Conservation (phyloP, 2,113 vertebrate genomes). For the Percina caprodes region DNA sequence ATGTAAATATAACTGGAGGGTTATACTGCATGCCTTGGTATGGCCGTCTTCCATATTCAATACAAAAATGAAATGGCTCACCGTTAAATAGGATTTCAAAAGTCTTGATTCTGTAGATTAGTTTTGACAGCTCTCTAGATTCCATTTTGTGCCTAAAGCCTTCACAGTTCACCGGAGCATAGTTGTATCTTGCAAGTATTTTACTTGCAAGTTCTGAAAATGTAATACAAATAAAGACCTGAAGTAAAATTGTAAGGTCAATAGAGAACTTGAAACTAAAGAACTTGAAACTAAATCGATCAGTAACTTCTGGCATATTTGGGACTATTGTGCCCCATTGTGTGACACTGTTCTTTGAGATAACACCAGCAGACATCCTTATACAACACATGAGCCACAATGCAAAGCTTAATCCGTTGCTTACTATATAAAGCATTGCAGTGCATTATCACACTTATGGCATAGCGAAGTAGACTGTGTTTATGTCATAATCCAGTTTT, state of each 20-base stretch:
- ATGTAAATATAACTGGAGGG: not conserved
- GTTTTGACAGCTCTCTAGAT: not conserved
- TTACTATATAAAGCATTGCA: not conserved
- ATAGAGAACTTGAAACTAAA: not conserved
- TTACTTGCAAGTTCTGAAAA: not conserved
- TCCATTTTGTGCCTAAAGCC: not conserved
- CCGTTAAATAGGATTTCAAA: conserved; percentile 6
- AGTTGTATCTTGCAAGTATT: not conserved
- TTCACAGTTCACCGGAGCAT: conserved; percentile 10
- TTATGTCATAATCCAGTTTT: not conserved
- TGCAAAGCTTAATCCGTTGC: not conserved
- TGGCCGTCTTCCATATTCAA: conserved; percentile 11
- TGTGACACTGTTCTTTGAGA: not conserved
- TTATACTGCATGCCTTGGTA: not conserved
- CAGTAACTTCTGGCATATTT: not conserved
- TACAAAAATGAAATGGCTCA: not conserved
- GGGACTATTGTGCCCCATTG: not conserved
- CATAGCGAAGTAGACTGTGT: not conserved
- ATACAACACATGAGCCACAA: not conserved
- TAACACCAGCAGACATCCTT: not conserved
- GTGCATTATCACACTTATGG: not conserved
- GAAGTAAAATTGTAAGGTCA: not conserved
- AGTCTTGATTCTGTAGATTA: conserved; percentile 19
- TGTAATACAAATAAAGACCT: conserved; percentile 2
- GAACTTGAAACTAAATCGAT: not conserved